These are phyloP conservation scores for Neotoma lepida DNA, from an alignment of 2,113 vertebrate species.

Conservation along the genomic window DNA sequence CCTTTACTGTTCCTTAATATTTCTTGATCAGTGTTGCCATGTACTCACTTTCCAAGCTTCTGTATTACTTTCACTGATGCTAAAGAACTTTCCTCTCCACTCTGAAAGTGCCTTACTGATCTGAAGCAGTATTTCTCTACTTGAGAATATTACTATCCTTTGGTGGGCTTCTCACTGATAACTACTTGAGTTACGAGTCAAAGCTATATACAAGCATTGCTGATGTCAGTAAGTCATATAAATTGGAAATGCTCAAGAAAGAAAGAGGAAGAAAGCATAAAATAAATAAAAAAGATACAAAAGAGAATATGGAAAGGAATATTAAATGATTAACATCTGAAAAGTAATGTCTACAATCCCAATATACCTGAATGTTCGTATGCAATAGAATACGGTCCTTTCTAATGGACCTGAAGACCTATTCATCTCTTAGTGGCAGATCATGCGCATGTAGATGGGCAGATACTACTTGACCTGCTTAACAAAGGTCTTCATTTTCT, in stretches of 20 bases:
- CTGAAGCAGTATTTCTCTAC: neutral
- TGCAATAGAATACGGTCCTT: neutral
- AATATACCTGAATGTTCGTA: neutral
- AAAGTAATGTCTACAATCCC: neutral
- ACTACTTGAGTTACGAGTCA: neutral
- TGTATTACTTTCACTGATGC: neutral
- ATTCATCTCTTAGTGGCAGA: neutral
- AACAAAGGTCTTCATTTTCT: rapidly evolving
- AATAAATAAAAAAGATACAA: neutral
- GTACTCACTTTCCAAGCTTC: neutral
- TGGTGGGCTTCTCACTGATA: neutral
- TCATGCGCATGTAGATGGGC: neutral
- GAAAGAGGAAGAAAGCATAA: neutral
- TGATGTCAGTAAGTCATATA: neutral
- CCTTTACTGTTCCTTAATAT: neutral
- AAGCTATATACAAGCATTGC: neutral
- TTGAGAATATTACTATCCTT: neutral
- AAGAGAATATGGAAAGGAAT: neutral
- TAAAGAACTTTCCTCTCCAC: neutral
- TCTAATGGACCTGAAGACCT: neutral
- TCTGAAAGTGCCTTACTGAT: neutral
- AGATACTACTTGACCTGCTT: too few species aligned
- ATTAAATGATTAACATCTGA: neutral
- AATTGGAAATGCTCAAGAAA: neutral
- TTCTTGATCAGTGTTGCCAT: neutral